Percentiles rank a stretch among this genome's conserved stretches.
Evolutionary conservation across 2,888 invertebrate genomes (phyloP).

Genomic region (Boloria euphrosyne): DNA sequence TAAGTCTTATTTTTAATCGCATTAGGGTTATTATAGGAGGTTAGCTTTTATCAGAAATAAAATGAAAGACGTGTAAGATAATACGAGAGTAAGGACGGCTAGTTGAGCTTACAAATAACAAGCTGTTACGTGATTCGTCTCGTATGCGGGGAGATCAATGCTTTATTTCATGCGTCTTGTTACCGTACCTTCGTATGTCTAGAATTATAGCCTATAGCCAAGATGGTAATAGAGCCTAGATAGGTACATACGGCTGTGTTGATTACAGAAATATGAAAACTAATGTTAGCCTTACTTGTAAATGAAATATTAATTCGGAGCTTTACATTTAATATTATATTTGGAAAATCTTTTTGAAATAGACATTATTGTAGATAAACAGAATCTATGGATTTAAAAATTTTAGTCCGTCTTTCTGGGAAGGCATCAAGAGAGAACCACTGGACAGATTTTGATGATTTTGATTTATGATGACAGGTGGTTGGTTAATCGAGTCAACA

Average conservation of each 20-base stretch:
- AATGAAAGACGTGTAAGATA: constrained; percentile 30
- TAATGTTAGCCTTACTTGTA: too few relatives aligned
- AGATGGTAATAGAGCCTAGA: background rate
- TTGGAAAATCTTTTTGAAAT: too few relatives aligned
- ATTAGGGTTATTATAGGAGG: constrained; percentile 9
- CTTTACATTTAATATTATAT: too few relatives aligned
- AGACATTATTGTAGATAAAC: too few relatives aligned
- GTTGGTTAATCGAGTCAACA: too few relatives aligned
- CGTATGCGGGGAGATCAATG: constrained; percentile 37
- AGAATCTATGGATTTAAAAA: too few relatives aligned
- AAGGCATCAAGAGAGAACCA: too few relatives aligned
- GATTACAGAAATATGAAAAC: too few relatives aligned
- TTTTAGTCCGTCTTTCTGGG: too few relatives aligned
- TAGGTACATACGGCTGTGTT: background rate
- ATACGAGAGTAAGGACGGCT: constrained; percentile 28
- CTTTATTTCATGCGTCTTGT: constrained; percentile 29
- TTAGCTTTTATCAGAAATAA: constrained; percentile 7
- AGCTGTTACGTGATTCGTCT: constrained; percentile 39
- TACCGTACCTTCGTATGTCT: constrained; percentile 22
- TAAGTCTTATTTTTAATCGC: background rate
- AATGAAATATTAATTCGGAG: too few relatives aligned
- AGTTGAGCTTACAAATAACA: constrained; percentile 41
- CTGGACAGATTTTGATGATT: too few relatives aligned
- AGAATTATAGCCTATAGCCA: constrained; percentile 9
- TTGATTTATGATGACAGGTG: too few relatives aligned